Evolutionary conservation across 2,797 vertebrate genomes (phyloP).

Genomic region (Centropyge bicolor): DNA sequence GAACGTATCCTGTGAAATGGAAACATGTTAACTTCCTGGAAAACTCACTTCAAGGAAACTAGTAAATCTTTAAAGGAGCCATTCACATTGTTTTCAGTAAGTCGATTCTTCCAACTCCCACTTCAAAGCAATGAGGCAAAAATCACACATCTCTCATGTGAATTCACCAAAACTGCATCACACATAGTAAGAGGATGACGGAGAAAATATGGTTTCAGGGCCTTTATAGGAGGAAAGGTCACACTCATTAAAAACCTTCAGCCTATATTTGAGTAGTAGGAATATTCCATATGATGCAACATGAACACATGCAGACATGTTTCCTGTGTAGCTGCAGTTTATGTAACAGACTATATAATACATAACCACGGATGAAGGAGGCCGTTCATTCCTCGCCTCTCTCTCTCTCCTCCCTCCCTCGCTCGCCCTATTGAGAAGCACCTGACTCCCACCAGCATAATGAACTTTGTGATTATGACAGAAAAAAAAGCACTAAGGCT

Average conservation of each 20-base stretch:
- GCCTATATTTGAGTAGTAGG: too few species aligned
- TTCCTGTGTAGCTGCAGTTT: background rate
- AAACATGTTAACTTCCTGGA: background rate
- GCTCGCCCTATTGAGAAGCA: constrained; percentile 67
- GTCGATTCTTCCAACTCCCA: too few species aligned
- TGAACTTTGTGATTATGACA: constrained; percentile 65
- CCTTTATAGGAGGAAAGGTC: background rate
- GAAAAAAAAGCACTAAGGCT: constrained; percentile 73
- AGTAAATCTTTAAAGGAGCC: background rate
- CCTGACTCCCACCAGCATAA: constrained; percentile 79
- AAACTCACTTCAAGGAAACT: background rate
- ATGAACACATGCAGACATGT: background rate
- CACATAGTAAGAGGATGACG: background rate
- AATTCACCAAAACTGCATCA: background rate
- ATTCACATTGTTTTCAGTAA: too few species aligned
- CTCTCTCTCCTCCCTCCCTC: constrained; percentile 9
- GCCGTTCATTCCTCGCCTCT: background rate
- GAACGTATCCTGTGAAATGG: background rate
- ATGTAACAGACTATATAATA: constrained; percentile 14
- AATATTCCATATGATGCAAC: background rate
- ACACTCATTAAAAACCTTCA: background rate
- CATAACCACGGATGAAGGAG: constrained; percentile 7
- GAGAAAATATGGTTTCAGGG: background rate
- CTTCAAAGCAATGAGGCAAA: background rate
- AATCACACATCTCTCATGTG: background rate